Evolutionary conservation across 2,113 vertebrate species (phyloP).

Genomic region (Jacana jacana): DNA sequence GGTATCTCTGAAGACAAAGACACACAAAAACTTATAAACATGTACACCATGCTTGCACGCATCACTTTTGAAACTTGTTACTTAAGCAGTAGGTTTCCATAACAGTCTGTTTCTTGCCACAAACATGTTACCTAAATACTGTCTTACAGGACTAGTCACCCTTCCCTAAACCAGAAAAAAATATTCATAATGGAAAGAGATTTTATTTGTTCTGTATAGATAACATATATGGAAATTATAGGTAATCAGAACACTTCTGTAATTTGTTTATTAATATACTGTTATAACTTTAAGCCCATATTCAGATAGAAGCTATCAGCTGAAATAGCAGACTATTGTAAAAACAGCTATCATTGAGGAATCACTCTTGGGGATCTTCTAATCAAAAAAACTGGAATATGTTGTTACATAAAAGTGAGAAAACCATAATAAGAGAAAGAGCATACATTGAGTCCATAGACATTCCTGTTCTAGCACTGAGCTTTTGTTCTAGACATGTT

Average conservation of each 20-base stretch:
- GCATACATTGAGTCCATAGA: not conserved
- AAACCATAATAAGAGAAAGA: not conserved
- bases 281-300: not conserved
- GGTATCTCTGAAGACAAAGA: not conserved
- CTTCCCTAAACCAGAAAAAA: not conserved
- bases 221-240: not conserved
- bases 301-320: not conserved
- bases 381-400: not conserved
- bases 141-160: not conserved
- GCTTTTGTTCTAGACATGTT: not conserved
- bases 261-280: not conserved
- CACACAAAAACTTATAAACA: rapidly evolving
- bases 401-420: not conserved
- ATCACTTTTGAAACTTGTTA: not conserved
- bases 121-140: not conserved
- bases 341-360: not conserved
- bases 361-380: not conserved
- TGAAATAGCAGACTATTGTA: not conserved
- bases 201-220: not conserved
- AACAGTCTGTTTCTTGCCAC: not conserved
- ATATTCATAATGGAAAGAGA: not conserved
- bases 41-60: not conserved
- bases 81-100: not conserved
- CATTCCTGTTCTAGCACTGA: not conserved
- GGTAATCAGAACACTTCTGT: not conserved